phyloP scores from a whole-genome alignment of 2,888 invertebrate species.

The Leptarthrus brevirostris region DNA sequence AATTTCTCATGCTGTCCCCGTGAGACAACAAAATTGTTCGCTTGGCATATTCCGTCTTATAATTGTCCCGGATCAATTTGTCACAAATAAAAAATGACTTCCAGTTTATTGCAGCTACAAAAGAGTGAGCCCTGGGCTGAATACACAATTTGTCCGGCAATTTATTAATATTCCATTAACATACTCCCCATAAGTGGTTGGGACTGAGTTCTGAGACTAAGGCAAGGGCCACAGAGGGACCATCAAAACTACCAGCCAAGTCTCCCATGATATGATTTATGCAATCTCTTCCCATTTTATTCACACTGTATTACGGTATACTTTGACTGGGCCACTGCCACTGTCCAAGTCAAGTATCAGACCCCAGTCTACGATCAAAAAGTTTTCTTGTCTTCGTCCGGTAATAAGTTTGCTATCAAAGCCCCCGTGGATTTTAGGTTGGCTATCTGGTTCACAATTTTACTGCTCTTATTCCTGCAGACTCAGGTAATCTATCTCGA shows the following conservation, averaged over 20 bases:
- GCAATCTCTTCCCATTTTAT: slow-evolving; percentile 51
- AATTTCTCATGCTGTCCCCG: slow-evolving; percentile 47
- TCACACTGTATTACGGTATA: slow-evolving; percentile 50
- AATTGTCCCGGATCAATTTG: slow-evolving; percentile 58
- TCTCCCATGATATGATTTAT: slow-evolving; percentile 50
- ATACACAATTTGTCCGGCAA: slow-evolving; percentile 61
- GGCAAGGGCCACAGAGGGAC: slow-evolving; percentile 52
- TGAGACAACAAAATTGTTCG: slow-evolving; percentile 40
- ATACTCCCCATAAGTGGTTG: slow-evolving; percentile 54
- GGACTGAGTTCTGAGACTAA: slow-evolving; percentile 33
- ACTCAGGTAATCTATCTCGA: slow-evolving; percentile 42
- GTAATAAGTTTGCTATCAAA: slow-evolving; percentile 42
- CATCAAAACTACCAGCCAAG: slow-evolving; percentile 53
- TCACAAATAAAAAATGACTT: slow-evolving; percentile 58
- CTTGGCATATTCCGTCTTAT: slow-evolving; percentile 42
- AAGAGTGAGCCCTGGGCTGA: slow-evolving; percentile 58
- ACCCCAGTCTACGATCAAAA: slow-evolving; percentile 1
- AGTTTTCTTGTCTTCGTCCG: slow-evolving; percentile 40
- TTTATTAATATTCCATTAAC: slow-evolving; percentile 64
- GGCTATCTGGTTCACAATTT: slow-evolving; percentile 22
- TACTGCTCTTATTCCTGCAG: slow-evolving; percentile 3
- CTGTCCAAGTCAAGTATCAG: slow-evolving; percentile 3
- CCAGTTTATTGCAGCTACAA: slow-evolving; percentile 49
- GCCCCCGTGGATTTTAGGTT: slow-evolving; percentile 37
- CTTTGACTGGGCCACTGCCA: slow-evolving; percentile 49